These are phyloP conservation scores for Zeus faber DNA, from an alignment of 2,113 vertebrate species.

Conservation along the genomic window DNA sequence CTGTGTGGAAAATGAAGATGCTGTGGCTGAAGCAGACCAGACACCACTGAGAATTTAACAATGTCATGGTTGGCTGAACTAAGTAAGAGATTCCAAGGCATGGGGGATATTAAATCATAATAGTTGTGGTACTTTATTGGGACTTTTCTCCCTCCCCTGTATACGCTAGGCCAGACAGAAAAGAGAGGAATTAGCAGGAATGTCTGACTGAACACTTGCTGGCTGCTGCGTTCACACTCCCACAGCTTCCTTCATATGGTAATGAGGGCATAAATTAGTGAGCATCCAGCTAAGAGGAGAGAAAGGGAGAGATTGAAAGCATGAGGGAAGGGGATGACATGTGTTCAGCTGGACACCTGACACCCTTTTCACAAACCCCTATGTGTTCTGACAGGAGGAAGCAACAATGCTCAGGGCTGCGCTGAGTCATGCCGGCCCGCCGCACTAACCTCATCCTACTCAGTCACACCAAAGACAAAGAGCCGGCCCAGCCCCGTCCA, in stretches of 20 bases:
- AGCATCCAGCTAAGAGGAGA: slow-evolving; percentile 43
- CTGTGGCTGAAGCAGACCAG: background rate
- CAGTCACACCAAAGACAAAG: slow-evolving; percentile 31
- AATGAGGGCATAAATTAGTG: slow-evolving; percentile 66
- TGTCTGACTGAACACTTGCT: slow-evolving; percentile 42
- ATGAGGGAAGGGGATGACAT: slow-evolving; percentile 50
- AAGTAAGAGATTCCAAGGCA: slow-evolving; percentile 3
- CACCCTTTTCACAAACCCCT: slow-evolving; percentile 42
- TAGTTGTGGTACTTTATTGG: slow-evolving; percentile 22
- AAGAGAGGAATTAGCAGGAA: slow-evolving; percentile 38
- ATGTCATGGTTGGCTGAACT: slow-evolving; percentile 2
- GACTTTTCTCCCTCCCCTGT: slow-evolving; percentile 3
- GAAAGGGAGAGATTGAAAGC: slow-evolving; percentile 56
- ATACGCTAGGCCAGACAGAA: slow-evolving; percentile 3
- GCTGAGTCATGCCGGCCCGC: slow-evolving; percentile 56
- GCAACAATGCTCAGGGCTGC: slow-evolving; percentile 46
- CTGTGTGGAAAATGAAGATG: slow-evolving; percentile 25
- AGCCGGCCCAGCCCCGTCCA: background rate
- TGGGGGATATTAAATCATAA: slow-evolving; percentile 19
- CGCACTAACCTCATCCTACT: slow-evolving; percentile 34
- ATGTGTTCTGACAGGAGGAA: slow-evolving; percentile 44
- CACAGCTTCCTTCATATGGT: slow-evolving; percentile 67
- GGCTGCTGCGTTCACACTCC: slow-evolving; percentile 44
- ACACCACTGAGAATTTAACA: background rate
- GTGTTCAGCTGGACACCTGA: slow-evolving; percentile 57